These are phyloP conservation scores for Hoplodrina ambigua DNA, from an alignment of 2,888 invertebrate species.

Conservation along the genomic window DNA sequence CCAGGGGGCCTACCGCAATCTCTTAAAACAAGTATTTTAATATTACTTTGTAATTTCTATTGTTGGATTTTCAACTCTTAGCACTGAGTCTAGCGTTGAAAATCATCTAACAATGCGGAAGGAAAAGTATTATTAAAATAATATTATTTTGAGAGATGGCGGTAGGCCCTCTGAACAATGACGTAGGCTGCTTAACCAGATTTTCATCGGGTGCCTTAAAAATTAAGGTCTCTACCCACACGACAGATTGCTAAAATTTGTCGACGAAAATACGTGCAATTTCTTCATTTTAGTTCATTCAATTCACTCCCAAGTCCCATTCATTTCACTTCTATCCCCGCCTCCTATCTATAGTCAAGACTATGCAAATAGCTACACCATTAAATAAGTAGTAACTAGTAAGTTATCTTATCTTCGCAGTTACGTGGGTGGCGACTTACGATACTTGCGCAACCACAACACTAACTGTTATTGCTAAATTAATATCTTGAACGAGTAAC, in stretches of 20 bases:
- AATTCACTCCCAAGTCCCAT: not conserved
- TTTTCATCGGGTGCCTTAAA: too few species aligned
- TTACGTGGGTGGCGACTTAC: conserved; percentile 53
- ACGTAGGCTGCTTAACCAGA: too few species aligned
- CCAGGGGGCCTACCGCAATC: too few species aligned
- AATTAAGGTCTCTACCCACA: too few species aligned
- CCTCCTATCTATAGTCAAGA: conserved; percentile 3
- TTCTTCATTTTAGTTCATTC: not conserved
- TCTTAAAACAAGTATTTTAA: too few species aligned
- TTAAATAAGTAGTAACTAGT: conserved; percentile 37
- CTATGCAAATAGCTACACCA: conserved; percentile 29
- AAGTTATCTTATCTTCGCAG: conserved; percentile 28
- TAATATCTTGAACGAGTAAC: conserved; percentile 48
- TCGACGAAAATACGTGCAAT: conserved; percentile 19
- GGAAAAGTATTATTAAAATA: too few species aligned
- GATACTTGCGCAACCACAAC: conserved; percentile 43
- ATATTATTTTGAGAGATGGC: too few species aligned
- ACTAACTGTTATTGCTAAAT: conserved; percentile 57
- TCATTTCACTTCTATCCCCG: conserved; percentile 3
- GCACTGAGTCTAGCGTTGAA: too few species aligned
- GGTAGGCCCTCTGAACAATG: too few species aligned
- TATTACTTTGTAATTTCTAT: too few species aligned
- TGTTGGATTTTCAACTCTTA: too few species aligned
- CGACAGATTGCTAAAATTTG: not conserved
- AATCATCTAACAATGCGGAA: too few species aligned